Evolutionary conservation across 2,888 invertebrate genomes (phyloP), one percentile per base, ranked within the genome.

Genomic region (Eremobia ochroleuca): DNA sequence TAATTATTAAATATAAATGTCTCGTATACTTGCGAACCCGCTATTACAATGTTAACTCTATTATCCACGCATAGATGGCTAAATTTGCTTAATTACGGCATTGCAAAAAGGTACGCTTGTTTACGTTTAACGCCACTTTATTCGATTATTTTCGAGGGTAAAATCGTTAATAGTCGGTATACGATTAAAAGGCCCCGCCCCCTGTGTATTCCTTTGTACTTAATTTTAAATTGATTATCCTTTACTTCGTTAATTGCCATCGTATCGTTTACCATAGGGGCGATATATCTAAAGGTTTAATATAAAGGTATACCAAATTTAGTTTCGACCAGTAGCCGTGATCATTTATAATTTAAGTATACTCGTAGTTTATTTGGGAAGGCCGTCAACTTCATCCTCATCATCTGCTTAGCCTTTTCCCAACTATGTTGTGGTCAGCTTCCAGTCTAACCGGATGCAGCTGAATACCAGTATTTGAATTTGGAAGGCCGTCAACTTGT

Each of bases 1-100:
- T 81, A 88, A 88, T 88, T 90, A 86, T 83, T 83, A 85, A 85
- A 89, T 88, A 86, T 86, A 81, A 90, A 88, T 86, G 67, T 86
- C 74, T 85, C 78, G 69, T 82, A 82, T 83, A 73, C 79, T 76
- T 79, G 62, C 28, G 40, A 64, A 77, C 62, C 59, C 64, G 71
- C 46, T 80, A 69, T 76, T 55, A 70, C 28, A 73, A 67, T 58
- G 68, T 73, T 77, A 68, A 46, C 68, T 78, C 43, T 71, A 74
- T 87, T 82, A 76, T 69, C 37, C 55, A 77, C 73, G 85, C 59
- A 82, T 79, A 80, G 76, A 73, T 64, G 55, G 46, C 37, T 21
- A 55, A 81, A 86, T 88, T 81, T 82, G 62, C 68, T 69, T 86
- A 86, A 89, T 87, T 86, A 85, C 81, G 75, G 77, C 73, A 79